Percentiles rank a stretch among this genome's conserved stretches.
phyloP scores from a whole-genome alignment of 2,797 vertebrate genomes.

The Aulostomus chinensis region DNA sequence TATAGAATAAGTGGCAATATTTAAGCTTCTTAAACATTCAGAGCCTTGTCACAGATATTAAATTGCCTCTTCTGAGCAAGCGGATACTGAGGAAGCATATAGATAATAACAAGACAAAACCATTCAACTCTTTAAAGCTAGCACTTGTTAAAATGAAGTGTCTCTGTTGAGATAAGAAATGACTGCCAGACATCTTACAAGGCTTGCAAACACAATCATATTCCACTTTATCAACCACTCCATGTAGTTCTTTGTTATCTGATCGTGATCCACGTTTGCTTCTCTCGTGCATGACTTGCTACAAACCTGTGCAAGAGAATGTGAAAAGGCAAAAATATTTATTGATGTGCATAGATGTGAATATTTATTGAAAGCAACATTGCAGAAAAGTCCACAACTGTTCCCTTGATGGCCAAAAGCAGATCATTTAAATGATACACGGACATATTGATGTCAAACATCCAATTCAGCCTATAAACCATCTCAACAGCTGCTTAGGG shows the following conservation, averaged over 20 bases:
- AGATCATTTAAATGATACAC: conserved; percentile 7
- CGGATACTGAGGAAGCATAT: conserved; percentile 18
- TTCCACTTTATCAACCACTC: conserved; percentile 19
- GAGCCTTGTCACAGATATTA: conserved; percentile 43
- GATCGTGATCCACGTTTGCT: not conserved
- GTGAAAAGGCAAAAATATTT: not conserved
- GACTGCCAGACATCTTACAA: conserved; percentile 12
- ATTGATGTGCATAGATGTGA: not conserved
- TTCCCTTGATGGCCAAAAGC: not conserved
- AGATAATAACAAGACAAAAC: conserved; percentile 43
- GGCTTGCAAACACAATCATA: conserved; percentile 15
- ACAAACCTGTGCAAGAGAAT: not conserved
- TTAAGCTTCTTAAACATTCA: conserved; percentile 41
- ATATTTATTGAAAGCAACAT: conserved; percentile 17
- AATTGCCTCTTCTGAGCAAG: conserved; percentile 34
- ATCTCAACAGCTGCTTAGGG: too few species aligned
- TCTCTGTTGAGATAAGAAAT: conserved; percentile 31
- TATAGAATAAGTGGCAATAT: conserved; percentile 18
- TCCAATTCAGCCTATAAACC: too few species aligned
- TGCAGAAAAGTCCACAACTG: not conserved
- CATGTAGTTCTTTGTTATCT: conserved; percentile 11
- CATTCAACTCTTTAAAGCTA: conserved; percentile 29
- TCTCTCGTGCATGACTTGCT: not conserved
- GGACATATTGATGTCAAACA: too few species aligned
- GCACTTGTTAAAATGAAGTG: conserved; percentile 33